A percentile compares a stretch with the other conserved stretches of the same genome.
Evolutionary conservation across 2,888 invertebrate genomes (phyloP).

Genomic region (Liodrosophila aerea): DNA sequence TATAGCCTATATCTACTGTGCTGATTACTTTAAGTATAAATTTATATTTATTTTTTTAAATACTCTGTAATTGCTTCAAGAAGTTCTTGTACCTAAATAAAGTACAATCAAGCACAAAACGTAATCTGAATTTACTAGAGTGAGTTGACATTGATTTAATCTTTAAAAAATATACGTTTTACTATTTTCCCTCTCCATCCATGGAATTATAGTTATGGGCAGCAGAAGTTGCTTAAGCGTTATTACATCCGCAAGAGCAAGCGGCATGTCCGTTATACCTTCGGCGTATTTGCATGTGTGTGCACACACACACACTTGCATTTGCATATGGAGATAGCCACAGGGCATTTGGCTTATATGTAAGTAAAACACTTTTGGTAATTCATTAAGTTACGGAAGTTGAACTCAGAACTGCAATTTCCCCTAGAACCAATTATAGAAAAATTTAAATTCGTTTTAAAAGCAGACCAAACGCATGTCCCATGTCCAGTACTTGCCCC

Average conservation of each 20-base stretch:
- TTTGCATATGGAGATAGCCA: slow-evolving; percentile 32
- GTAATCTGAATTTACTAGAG: too few species aligned
- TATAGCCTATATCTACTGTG: too few species aligned
- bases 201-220: neutral
- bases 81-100: too few species aligned
- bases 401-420: slow-evolving; percentile 83
- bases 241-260: slow-evolving; percentile 14
- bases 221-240: slow-evolving; percentile 14
- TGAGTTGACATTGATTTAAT: too few species aligned
- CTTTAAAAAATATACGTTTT: too few species aligned
- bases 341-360: slow-evolving; percentile 48
- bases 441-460: slow-evolving; percentile 80
- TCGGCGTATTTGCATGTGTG: neutral
- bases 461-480: slow-evolving; percentile 65
- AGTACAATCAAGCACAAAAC: too few species aligned
- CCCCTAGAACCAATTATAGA: slow-evolving; percentile 82
- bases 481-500: slow-evolving; percentile 52
- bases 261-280: slow-evolving; percentile 1
- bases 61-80: too few species aligned
- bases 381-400: slow-evolving; percentile 83
- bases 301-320: neutral
- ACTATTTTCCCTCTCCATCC: too few species aligned
- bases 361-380: slow-evolving; percentile 81
- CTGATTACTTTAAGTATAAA: too few species aligned
- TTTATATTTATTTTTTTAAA: too few species aligned